phyloP scores from a whole-genome alignment of 2,888 invertebrate species.

The Pristionchus exspectatus region DNA sequence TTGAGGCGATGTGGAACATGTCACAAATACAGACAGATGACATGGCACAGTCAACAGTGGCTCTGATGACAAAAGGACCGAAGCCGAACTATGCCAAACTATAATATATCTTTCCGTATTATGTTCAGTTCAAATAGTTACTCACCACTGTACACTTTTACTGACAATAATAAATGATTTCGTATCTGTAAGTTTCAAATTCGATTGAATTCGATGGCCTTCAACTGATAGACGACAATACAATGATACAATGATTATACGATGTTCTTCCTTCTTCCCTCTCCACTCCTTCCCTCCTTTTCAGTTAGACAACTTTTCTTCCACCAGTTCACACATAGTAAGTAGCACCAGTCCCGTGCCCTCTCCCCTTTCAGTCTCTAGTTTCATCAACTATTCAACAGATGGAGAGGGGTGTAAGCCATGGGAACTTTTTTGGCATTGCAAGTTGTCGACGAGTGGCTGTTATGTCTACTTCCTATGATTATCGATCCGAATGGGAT shows the following conservation, averaged over 20 bases:
- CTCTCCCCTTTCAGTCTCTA: background rate
- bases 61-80: slow-evolving; percentile 13
- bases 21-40: slow-evolving; percentile 2
- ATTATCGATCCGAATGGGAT: background rate
- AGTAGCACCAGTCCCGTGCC: background rate
- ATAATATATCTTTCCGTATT: background rate
- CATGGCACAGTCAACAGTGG: background rate
- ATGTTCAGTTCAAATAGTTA: too few relatives aligned
- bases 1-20: slow-evolving; percentile 40
- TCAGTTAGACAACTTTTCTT: background rate
- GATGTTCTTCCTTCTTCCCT: background rate
- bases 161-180: too few relatives aligned
- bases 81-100: slow-evolving; percentile 14
- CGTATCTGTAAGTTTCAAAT: too few relatives aligned
- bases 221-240: background rate
- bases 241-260: background rate
- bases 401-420: background rate
- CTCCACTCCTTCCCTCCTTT: background rate
- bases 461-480: background rate
- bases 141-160: too few relatives aligned
- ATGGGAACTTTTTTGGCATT: slow-evolving; percentile 22
- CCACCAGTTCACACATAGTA: background rate
- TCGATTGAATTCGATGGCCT: too few relatives aligned
- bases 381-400: background rate
- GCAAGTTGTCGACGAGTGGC: background rate